Evolutionary conservation across 2,888 invertebrate species (phyloP).

Genomic region (Lottia scabra): DNA sequence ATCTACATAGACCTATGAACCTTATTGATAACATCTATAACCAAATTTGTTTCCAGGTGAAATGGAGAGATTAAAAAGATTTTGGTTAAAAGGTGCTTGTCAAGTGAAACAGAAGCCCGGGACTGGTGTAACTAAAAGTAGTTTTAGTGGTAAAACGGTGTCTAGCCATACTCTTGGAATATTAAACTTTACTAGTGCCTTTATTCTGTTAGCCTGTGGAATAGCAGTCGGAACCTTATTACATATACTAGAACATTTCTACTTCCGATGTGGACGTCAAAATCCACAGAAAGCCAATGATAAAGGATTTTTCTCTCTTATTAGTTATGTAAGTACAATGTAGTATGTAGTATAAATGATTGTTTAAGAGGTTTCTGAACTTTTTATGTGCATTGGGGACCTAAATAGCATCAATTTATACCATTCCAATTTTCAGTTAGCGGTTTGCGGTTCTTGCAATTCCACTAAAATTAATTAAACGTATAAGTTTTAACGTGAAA

Average conservation of each 20-base stretch:
- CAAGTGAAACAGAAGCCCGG: conserved; percentile 81
- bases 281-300: conserved; percentile 74
- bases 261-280: conserved; percentile 82
- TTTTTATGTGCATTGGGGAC: no score
- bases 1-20: no score
- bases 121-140: conserved; percentile 27
- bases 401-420: no score
- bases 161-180: conserved; percentile 73
- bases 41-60: conserved; percentile 84
- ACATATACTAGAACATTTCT: conserved; percentile 90
- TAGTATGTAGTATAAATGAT: no score
- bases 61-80: conserved; percentile 87
- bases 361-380: no score
- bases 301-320: conserved; percentile 91
- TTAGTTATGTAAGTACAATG: conserved; percentile 83
- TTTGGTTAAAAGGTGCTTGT: conserved; percentile 98
- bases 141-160: conserved; percentile 72
- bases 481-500: no score
- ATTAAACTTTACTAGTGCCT: conserved; percentile 95
- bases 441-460: no score
- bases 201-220: conserved; percentile 93
- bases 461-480: no score
- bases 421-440: no score
- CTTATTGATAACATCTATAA: no score
- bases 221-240: conserved; percentile 90